phyloP scores from a whole-genome alignment of 2,113 vertebrate species.

The Alosa alosa region DNA sequence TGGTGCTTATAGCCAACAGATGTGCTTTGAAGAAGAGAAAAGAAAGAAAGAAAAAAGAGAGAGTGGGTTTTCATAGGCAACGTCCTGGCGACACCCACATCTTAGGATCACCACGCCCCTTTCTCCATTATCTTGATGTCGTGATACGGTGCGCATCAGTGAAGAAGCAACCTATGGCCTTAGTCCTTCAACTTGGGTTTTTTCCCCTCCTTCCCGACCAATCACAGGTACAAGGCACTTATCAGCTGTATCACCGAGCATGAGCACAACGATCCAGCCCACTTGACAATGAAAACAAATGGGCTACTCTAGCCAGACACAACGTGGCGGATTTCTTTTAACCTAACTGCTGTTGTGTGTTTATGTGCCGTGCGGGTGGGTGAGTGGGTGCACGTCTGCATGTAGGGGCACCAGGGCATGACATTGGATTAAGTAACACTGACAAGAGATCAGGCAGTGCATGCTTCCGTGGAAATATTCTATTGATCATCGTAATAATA shows the following conservation, averaged over 20 bases:
- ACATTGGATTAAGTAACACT: background rate
- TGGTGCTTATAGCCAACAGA: slow-evolving; percentile 48
- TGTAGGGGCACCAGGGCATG: background rate
- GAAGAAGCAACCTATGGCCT: background rate
- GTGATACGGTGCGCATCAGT: background rate
- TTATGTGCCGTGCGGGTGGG: slow-evolving; percentile 31
- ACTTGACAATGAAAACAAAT: background rate
- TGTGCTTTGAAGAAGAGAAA: slow-evolving; percentile 34
- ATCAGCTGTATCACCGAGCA: background rate
- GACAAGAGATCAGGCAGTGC: slow-evolving; percentile 42
- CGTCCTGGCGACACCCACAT: background rate
- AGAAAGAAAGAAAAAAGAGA: background rate
- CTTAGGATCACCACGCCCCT: background rate
- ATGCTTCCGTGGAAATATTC: slow-evolving; percentile 53
- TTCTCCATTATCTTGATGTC: background rate
- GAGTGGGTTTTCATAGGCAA: background rate
- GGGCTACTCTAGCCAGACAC: background rate
- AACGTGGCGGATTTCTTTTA: background rate
- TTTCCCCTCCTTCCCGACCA: background rate
- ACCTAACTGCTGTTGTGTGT: slow-evolving; percentile 50
- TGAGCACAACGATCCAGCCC: background rate
- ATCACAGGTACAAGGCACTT: background rate
- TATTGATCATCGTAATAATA: slow-evolving; percentile 35
- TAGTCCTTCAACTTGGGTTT: background rate
- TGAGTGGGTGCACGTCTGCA: background rate